Evolutionary conservation across 2,113 vertebrate species (phyloP), one percentile per base, ranked within the genome.

Genomic region (Bubo blakistoni): DNA sequence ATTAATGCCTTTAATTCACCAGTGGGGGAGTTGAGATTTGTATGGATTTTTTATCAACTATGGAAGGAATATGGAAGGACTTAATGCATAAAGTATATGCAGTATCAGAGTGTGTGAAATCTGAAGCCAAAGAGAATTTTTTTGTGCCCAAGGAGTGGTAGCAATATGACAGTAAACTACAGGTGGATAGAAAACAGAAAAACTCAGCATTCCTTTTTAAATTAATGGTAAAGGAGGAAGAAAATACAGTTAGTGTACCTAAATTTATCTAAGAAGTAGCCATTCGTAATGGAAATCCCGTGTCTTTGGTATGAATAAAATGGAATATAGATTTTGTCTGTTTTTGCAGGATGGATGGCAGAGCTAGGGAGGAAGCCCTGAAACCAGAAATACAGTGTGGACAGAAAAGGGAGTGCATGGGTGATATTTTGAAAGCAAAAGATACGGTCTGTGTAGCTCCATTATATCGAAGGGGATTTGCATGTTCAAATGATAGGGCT

Each of bases 1-100:
- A 54, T 94, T 91, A 85, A 59, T 91, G 20, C 32, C n/a, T 91
- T 51, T 47, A 76, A 58, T 94, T 81, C 66, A 57, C 44, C 34
- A 61, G 19, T 40, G 69, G 54, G 11, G 19, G 66, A 92, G 24
- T 3, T 63, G 70, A 89, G 47, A n/a, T 71, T 58, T 89, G 40
- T 54, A 69, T 84, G 61, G 70, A 51, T 70, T 92, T 92, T 92
- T 79, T 42, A 69, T 73, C 40, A 92, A 34, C 30, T 72, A 3
- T 42, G 55, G 61, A 63, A 77, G 32, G 51, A 82, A 51, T 57
- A 81, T 51, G 55, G 58, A 54, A 94, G 40, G 62, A 63, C 40
- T 81, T 84, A 12, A 18, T 63, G 34, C 18, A 17, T 10, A 83
- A 89, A 26, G 55, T 55, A 52, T 59, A 15, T 44, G 32, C 42